phyloP scores from a whole-genome alignment of 1,140 invertebrate genomes.

The Archegozetes longisetosus region DNA sequence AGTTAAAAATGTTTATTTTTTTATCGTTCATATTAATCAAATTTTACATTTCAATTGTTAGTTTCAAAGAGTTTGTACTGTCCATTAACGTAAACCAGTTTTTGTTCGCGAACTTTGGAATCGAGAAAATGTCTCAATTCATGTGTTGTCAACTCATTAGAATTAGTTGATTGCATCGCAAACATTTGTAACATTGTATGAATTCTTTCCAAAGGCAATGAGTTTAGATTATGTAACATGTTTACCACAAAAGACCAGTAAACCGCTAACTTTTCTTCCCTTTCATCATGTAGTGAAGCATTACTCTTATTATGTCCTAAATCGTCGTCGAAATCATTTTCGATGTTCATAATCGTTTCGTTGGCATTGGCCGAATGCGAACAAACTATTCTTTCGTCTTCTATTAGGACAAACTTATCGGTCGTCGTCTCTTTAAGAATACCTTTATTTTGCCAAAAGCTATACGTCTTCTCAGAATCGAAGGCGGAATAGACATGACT shows the following conservation, averaged over 20 bases:
- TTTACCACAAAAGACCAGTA: slow-evolving; percentile 94
- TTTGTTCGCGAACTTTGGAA: slow-evolving; percentile 75
- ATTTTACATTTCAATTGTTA: background rate
- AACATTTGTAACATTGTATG: slow-evolving; percentile 96
- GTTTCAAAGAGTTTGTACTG: slow-evolving; percentile 50
- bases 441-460: slow-evolving; percentile 69
- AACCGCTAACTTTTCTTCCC: slow-evolving; percentile 52
- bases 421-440: slow-evolving; percentile 53
- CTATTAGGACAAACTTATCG: slow-evolving; percentile 59
- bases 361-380: slow-evolving; percentile 6
- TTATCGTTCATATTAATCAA: too few relatives aligned
- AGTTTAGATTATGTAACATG: slow-evolving; percentile 89
- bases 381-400: slow-evolving; percentile 38
- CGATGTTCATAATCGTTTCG: background rate
- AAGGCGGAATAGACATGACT: slow-evolving; percentile 63
- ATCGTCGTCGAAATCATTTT: slow-evolving; percentile 40
- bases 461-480: slow-evolving; percentile 63
- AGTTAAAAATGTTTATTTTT: too few relatives aligned
- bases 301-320: slow-evolving; percentile 57
- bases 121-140: slow-evolving; percentile 79
- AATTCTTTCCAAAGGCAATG: slow-evolving; percentile 76
- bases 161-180: slow-evolving; percentile 51
- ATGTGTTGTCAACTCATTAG: slow-evolving; percentile 68
- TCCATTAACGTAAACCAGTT: slow-evolving; percentile 62
- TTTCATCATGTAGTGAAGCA: slow-evolving; percentile 74